phyloP scores from a whole-genome alignment of 1,140 invertebrate species.

The Magallana angulata region DNA sequence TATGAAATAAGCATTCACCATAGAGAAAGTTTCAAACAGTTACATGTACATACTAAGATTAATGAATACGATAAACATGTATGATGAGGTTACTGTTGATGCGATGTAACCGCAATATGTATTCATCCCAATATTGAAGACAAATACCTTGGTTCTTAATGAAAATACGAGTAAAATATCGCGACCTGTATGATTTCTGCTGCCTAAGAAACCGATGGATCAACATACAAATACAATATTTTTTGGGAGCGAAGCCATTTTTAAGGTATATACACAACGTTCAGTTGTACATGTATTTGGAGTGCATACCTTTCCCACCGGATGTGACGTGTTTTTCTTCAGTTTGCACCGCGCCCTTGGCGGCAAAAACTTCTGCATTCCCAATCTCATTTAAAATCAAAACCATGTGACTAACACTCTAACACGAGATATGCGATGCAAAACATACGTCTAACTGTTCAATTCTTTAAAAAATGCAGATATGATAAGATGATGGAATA shows the following conservation, averaged over 20 bases:
- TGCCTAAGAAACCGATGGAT: not conserved
- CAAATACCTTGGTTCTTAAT: too few species aligned
- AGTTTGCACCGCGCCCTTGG: not conserved
- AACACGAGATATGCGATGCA: not conserved
- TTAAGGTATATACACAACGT: not conserved
- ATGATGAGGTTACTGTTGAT: too few species aligned
- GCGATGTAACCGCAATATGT: too few species aligned
- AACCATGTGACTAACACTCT: not conserved
- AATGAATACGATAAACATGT: too few species aligned
- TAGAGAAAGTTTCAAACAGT: too few species aligned
- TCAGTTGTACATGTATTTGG: not conserved
- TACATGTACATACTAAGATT: too few species aligned
- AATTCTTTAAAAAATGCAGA: not conserved
- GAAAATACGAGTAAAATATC: not conserved
- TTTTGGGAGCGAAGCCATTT: not conserved
- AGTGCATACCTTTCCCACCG: not conserved
- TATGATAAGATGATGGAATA: not conserved
- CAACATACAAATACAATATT: not conserved
- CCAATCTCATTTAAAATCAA: not conserved
- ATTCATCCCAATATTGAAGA: too few species aligned
- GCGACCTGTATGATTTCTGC: not conserved
- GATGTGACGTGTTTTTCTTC: not conserved
- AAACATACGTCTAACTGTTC: not conserved
- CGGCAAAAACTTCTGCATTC: not conserved
- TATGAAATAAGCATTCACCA: too few species aligned